phyloP scores from a whole-genome alignment of 2,888 invertebrate genomes.

The Platerodrilus igneus region DNA sequence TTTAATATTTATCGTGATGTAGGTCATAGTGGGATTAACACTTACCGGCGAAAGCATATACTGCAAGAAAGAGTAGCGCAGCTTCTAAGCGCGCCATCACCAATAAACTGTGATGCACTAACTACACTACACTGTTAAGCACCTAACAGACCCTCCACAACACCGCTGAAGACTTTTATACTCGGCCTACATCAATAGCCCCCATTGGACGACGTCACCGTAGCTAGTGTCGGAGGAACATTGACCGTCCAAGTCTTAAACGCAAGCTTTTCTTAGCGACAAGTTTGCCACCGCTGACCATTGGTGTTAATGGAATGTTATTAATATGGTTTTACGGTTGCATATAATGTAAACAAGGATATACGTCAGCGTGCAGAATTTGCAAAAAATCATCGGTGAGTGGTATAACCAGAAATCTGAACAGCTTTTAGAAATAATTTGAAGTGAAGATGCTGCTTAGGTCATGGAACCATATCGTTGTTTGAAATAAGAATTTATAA shows the following conservation, averaged over 20 bases:
- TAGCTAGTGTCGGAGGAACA: conserved; percentile 39
- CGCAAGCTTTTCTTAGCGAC: conserved; percentile 34
- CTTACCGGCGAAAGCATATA: conserved; percentile 44
- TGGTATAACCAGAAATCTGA: too few species aligned
- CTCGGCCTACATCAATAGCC: conserved; percentile 47
- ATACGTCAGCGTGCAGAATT: too few species aligned
- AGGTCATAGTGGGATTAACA: conserved; percentile 21
- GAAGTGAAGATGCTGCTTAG: too few species aligned
- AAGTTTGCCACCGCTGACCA: conserved; percentile 16
- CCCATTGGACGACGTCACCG: conserved; percentile 44
- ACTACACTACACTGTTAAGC: conserved; percentile 43
- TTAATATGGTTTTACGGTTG: too few species aligned
- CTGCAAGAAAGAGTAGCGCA: conserved; percentile 41
- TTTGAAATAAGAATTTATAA: too few species aligned
- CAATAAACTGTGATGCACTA: conserved; percentile 39
- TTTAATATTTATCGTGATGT: conserved; percentile 9
- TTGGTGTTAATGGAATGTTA: too few species aligned
- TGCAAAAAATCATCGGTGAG: too few species aligned
- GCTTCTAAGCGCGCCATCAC: conserved; percentile 45
- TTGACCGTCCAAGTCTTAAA: conserved; percentile 36
- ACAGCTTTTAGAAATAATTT: too few species aligned
- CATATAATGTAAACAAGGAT: too few species aligned
- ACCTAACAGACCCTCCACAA: conserved; percentile 46
- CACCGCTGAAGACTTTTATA: conserved; percentile 46
- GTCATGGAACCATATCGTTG: too few species aligned